A percentile compares a stretch with the other conserved stretches of the same genome.
phyloP scores from a whole-genome alignment of 2,797 vertebrate species.

The Mus spretus region DNA sequence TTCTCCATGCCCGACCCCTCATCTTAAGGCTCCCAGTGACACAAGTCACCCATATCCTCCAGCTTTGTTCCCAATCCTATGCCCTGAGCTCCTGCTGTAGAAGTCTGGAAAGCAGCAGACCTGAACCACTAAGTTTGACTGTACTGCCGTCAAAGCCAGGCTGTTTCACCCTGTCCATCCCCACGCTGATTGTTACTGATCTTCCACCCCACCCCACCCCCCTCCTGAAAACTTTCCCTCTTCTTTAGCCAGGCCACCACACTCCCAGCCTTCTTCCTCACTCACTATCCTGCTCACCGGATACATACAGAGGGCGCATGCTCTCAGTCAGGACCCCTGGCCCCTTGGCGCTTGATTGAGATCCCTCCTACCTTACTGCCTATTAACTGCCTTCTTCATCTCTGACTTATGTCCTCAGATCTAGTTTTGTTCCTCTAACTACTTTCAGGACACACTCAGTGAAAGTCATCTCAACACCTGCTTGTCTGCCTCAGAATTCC shows the following conservation, averaged over 20 bases:
- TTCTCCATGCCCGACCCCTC: background rate
- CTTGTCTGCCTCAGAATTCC: background rate
- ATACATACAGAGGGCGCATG: background rate
- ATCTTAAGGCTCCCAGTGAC: background rate
- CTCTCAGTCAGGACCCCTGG: background rate
- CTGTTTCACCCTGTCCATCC: too few species aligned
- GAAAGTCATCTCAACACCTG: background rate
- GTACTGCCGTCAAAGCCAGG: background rate
- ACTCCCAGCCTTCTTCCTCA: background rate
- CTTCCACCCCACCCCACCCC: too few species aligned
- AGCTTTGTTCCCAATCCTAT: background rate
- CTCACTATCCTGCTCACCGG: background rate
- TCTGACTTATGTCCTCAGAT: background rate
- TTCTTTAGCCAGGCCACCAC: too few species aligned
- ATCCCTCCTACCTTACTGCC: background rate
- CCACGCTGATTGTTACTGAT: background rate
- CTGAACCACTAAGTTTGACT: background rate
- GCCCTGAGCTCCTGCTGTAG: background rate
- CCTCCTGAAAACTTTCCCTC: background rate
- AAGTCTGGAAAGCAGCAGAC: background rate
- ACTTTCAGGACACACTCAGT: background rate
- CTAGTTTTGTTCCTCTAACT: background rate
- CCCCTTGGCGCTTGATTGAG: background rate
- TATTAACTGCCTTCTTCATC: background rate
- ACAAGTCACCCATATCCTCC: background rate